phyloP scores from a whole-genome alignment of 1,140 invertebrate species.

The Diprion similis region DNA sequence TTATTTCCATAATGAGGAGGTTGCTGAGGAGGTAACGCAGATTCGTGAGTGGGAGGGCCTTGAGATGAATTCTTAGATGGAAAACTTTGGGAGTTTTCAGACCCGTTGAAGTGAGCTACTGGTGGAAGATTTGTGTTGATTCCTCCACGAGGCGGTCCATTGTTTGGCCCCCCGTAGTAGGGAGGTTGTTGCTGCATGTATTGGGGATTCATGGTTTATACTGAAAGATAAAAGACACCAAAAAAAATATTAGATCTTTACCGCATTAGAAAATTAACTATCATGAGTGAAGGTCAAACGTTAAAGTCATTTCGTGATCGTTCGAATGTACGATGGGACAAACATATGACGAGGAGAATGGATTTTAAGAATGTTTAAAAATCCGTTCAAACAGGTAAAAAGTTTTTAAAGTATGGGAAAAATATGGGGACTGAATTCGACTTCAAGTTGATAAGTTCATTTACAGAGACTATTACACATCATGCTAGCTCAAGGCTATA shows the following conservation, averaged over 20 bases:
- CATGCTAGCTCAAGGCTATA: too few species aligned
- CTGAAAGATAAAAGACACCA: neutral
- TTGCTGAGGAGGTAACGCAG: constrained; percentile 30
- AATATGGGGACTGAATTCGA: too few species aligned
- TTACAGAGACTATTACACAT: too few species aligned
- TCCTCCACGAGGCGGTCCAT: constrained; percentile 34
- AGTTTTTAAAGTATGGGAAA: too few species aligned
- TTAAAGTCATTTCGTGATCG: too few species aligned
- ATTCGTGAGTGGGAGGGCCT: constrained; percentile 23
- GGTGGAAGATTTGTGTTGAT: constrained; percentile 39
- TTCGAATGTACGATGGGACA: too few species aligned
- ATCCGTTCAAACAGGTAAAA: too few species aligned
- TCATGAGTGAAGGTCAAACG: too few species aligned
- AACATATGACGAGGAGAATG: too few species aligned
- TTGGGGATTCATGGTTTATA: constrained; percentile 48
- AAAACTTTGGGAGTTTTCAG: constrained; percentile 27
- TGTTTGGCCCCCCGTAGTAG: constrained; percentile 33
- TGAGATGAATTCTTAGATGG: constrained; percentile 34
- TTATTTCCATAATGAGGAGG: constrained; percentile 37
- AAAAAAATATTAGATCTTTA: neutral
- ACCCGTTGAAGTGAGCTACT: constrained; percentile 28
- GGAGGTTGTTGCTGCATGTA: constrained; percentile 43
- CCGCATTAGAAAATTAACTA: too few species aligned
- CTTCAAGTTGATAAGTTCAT: too few species aligned
- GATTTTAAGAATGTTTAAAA: too few species aligned